phyloP scores from a whole-genome alignment of 1,140 invertebrate genomes.

The Cherax quadricarinatus region DNA sequence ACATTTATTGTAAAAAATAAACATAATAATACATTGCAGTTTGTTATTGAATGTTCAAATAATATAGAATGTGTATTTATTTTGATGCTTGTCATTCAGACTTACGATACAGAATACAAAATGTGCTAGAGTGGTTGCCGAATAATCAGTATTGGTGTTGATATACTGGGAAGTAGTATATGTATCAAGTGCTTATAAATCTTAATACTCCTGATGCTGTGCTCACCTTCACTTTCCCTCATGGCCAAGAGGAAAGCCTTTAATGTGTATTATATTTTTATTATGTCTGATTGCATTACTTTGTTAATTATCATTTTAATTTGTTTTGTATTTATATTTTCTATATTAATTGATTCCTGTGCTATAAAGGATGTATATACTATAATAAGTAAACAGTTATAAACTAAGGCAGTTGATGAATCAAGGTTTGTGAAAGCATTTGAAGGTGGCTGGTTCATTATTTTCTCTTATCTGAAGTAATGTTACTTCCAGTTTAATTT shows the following conservation, averaged over 20 bases:
- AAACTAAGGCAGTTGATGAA: background rate
- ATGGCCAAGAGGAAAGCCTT: background rate
- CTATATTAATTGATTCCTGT: background rate
- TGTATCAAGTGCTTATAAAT: slow-evolving; percentile 30
- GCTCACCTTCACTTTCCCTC: slow-evolving; percentile 19
- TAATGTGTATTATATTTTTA: background rate
- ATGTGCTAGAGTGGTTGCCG: background rate
- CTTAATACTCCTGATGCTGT: slow-evolving; percentile 36
- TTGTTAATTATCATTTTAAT: background rate
- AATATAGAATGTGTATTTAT: too few relatives aligned
- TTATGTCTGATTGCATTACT: background rate
- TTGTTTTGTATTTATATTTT: background rate
- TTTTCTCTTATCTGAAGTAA: background rate
- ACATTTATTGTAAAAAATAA: too few relatives aligned
- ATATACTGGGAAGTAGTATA: background rate
- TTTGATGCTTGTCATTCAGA: background rate
- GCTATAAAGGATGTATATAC: background rate
- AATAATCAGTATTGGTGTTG: slow-evolving; percentile 1
- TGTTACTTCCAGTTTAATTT: background rate
- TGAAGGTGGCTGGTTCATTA: background rate
- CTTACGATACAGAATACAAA: too few relatives aligned
- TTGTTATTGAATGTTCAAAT: background rate
- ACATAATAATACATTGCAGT: background rate
- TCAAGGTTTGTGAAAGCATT: background rate
- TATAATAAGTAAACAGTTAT: background rate